Conservation (phyloP, 2,888 invertebrate genomes). For the Watsonalla cultraria region DNA sequence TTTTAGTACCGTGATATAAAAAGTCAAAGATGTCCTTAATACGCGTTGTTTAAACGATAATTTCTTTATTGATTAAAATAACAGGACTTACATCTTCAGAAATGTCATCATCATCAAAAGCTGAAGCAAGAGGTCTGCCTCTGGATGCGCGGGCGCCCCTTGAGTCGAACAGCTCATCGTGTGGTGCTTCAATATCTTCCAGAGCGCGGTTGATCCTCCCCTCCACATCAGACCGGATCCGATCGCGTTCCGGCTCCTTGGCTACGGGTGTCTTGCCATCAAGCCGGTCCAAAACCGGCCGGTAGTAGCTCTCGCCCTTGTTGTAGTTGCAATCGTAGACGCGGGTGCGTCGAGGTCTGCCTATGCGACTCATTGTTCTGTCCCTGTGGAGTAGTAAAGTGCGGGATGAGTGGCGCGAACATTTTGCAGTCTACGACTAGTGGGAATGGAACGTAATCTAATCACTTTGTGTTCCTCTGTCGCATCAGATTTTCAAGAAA, state of each 20-base stretch:
- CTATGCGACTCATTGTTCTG: constrained; percentile 60
- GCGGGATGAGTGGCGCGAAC: not conserved
- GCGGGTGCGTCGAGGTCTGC: constrained; percentile 86
- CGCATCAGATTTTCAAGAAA: not conserved
- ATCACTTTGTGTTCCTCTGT: not conserved
- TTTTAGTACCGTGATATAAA: no score
- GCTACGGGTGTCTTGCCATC: constrained; percentile 79
- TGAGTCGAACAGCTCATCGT: constrained; percentile 82
- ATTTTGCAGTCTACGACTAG: not conserved
- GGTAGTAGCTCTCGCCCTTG: constrained; percentile 90
- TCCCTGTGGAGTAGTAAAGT: not conserved
- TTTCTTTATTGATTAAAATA: not conserved
- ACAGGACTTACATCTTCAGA: constrained; percentile 69
- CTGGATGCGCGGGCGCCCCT: constrained; percentile 77
- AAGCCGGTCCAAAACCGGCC: constrained; percentile 85
- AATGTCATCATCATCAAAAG: constrained; percentile 67
- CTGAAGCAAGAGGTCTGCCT: constrained; percentile 63
- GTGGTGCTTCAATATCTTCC: constrained; percentile 47
- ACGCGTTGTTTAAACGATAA: no score
- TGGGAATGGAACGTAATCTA: not conserved
- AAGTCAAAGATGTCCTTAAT: no score
- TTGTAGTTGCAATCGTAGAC: constrained; percentile 93
- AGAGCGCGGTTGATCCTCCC: constrained; percentile 56
- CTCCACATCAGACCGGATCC: constrained; percentile 53
- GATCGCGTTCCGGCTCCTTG: constrained; percentile 58